Conservation (phyloP, 2,797 vertebrate genomes). For the Coracias cyanogaster region DNA sequence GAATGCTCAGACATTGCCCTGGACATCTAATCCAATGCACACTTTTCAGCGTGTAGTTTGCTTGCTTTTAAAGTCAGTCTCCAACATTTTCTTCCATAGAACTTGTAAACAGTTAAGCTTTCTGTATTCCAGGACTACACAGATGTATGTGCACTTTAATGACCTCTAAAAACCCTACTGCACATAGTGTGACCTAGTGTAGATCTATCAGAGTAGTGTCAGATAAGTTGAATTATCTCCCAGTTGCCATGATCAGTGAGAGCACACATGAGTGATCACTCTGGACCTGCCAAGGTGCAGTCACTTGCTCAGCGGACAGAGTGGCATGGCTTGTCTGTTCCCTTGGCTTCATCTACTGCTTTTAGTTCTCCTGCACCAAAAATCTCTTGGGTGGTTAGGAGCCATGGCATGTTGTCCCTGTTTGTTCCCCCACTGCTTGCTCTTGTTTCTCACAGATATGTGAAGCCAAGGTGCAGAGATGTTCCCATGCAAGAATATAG, state of each 20-base stretch:
- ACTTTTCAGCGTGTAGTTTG: not conserved
- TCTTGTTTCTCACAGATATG: not conserved
- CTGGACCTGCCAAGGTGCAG: not conserved
- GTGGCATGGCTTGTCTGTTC: not conserved
- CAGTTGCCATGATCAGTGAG: not conserved
- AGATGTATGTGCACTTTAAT: not conserved
- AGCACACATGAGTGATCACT: accelerated
- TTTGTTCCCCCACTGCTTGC: not conserved
- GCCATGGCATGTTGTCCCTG: not conserved
- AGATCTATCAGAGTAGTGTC: not conserved
- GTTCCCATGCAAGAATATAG: not conserved
- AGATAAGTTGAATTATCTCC: not conserved
- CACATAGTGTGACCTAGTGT: not conserved
- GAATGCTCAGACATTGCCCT: not conserved
- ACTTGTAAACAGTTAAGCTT: not conserved
- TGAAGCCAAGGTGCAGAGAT: not conserved
- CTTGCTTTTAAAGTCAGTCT: not conserved
- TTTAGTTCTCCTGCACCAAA: not conserved
- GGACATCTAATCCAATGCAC: not conserved
- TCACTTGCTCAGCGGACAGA: not conserved
- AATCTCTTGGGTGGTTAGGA: not conserved
- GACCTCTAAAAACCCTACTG: not conserved
- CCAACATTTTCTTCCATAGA: not conserved
- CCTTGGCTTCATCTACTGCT: not conserved
- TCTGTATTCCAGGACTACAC: not conserved